Conservation (phyloP, 2,113 vertebrate genomes). For the Psephotus haematonotus region DNA sequence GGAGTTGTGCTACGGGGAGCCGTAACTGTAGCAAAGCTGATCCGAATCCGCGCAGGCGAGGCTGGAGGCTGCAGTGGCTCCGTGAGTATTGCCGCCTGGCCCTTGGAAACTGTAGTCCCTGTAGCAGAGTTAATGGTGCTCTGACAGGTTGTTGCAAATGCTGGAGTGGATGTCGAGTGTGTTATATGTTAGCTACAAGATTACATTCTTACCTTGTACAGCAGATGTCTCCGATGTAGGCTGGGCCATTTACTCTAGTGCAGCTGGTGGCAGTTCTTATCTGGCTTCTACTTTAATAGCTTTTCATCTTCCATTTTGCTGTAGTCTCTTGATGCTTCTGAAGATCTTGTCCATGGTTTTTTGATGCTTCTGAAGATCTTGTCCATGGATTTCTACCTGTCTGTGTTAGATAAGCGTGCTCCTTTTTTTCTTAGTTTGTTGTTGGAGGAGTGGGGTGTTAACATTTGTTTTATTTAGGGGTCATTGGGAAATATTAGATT, state of each 20-base stretch:
- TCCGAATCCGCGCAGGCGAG: background rate
- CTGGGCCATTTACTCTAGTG: background rate
- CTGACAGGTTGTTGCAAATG: background rate
- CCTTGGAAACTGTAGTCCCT: too few relatives aligned
- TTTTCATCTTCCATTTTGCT: background rate
- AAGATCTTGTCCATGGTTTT: background rate
- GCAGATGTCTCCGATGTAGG: background rate
- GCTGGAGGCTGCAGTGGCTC: background rate
- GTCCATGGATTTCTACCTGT: background rate
- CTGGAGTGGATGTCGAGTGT: background rate
- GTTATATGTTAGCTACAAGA: background rate
- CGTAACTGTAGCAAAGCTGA: background rate
- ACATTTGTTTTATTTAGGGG: background rate
- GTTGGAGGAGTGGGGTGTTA: background rate
- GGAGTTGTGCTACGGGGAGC: background rate
- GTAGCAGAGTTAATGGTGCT: rapidly evolving
- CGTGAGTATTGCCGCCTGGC: rapidly evolving
- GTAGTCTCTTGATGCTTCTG: background rate
- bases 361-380: background rate
- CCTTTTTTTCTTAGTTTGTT: background rate
- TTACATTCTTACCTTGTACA: rapidly evolving
- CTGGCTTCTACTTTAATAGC: background rate
- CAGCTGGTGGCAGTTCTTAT: background rate
- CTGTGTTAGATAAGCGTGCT: background rate
- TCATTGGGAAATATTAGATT: background rate